phyloP scores from a whole-genome alignment of 2,797 vertebrate genomes.

The Tiaroga cobitis region DNA sequence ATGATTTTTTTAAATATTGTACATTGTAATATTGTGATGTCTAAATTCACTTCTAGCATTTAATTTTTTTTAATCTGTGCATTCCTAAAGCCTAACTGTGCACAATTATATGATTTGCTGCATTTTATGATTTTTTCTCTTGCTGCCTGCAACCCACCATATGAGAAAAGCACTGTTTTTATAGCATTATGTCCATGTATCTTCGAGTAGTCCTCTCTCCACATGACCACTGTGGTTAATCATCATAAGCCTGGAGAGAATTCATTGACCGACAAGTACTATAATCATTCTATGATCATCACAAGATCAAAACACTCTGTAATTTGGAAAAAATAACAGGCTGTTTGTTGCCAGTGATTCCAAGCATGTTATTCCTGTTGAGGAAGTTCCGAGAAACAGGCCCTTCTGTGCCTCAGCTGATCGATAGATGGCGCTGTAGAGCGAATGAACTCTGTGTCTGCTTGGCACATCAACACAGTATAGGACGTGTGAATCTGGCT shows the following conservation, averaged over 20 bases:
- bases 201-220: not conserved
- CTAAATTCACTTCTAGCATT: too few relatives aligned
- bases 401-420: not conserved
- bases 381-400: constrained; percentile 6
- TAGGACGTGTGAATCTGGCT: constrained; percentile 64
- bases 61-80: not conserved
- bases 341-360: constrained; percentile 3
- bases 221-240: constrained; percentile 11
- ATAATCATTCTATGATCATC: constrained; percentile 24
- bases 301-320: not conserved
- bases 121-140: not conserved
- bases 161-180: not conserved
- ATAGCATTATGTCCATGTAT: not conserved
- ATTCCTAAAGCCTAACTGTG: not conserved
- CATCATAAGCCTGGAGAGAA: not conserved
- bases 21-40: not conserved
- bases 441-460: constrained; percentile 15
- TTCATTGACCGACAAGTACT: constrained; percentile 7
- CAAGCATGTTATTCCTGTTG: not conserved
- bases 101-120: not conserved
- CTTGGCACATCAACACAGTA: constrained; percentile 40
- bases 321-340: constrained; percentile 7
- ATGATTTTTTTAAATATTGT: not conserved
- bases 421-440: constrained; percentile 21
- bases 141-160: not conserved